Evolutionary conservation across 2,888 invertebrate genomes (phyloP), one percentile per base, ranked within the genome.

Genomic region (Eretmocerus hayati): DNA sequence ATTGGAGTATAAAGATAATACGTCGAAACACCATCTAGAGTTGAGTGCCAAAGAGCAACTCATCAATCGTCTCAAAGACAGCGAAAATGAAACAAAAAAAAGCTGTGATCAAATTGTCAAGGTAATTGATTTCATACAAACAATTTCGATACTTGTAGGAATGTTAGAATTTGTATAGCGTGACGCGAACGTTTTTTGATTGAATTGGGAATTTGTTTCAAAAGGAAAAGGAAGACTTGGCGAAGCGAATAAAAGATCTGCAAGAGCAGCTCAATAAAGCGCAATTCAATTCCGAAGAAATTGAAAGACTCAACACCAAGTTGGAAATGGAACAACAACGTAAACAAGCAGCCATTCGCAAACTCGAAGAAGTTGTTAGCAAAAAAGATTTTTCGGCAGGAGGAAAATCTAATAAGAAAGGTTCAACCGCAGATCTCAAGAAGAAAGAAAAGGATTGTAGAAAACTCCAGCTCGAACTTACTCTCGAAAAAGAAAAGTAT

Each of bases 331-430:
- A 93, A 74, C 85, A 85, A 66, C 74, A 93, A 65, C 79, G 92
- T 63, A 92, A 91, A 69, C 86, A 88, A 69, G 90, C 94, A 75
- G 96, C 96, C 42, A 93, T 97, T 56, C 93, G 95, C 73, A 99
- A 97, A 71, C 78, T 99, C 56, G 93, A 95, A 5, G 95, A 97
- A 74, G 90, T 97, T 53, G 89, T 97, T 89, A 93, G 94, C 71
- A 83, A 95, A 65, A 92, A 88, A 67, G 87, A 87, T 65, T 78
- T 86, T 68, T 82, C 82, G 48, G 81, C 38, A 5, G 79, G 81
- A 26, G 82, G 85, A 48, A 84, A 89, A 74, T 84, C 82, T 64
- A 90, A 90, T 74, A 83, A 82, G 68, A 89, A 88, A 74, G 81
- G 81, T 2, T 83, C 84, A 11, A 85, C 85, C 31, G 83, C 84